Base-by-base conservation (phyloP, 1,140 invertebrate genomes). In the Ips typographus region DNA sequence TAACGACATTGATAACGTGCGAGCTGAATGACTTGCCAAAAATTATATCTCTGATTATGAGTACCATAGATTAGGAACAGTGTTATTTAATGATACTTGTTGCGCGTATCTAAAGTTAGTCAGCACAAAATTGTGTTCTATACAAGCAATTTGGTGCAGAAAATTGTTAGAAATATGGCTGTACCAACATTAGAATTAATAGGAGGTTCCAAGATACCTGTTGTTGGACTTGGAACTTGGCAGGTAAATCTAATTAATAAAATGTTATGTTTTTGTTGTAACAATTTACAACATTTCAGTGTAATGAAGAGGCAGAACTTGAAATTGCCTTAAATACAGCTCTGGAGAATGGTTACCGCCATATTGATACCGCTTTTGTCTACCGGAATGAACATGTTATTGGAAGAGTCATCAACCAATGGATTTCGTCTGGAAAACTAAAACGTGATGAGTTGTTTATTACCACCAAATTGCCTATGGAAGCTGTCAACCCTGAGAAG, bases 371-470 rank as follows among this genome's bases (percentile, higher is more conserved):
- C 0, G 89, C 90, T 0, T 76, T 87, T 72, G 87, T 89, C 76
- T 94, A 94, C 76, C 84, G 87, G 66, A 95, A 94, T 78, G 93
- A 94, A 80, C 83, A 85, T 62, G 85, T 86, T 2, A 91, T 94
- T 75, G 93, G 93, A 6, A 84, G 83, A 47, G 88, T 89, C 40
- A 81, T 94, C 4, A 88, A 90, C 74, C 84, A 88, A 77, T 92
- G 90, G 88, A 83, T 94, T 56, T 80, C 85, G 66, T 83, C 86
- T 56, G 89, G 90, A 36, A 86, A 85, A 77, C 80, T 91, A 2
- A 89, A 71, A 6, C 65, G 92, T 55, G 87, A 91, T 76, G 91
- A 94, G 38, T 79, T 95, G n/a, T 95, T 92, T 79, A 86, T 95
- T 65, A 90, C 89, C 1, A 92, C 92, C 6, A 95, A 94, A 81